Evolutionary conservation across 2,113 vertebrate species (phyloP), one percentile per base, ranked within the genome.

Genomic region (Vulpes vulpes): DNA sequence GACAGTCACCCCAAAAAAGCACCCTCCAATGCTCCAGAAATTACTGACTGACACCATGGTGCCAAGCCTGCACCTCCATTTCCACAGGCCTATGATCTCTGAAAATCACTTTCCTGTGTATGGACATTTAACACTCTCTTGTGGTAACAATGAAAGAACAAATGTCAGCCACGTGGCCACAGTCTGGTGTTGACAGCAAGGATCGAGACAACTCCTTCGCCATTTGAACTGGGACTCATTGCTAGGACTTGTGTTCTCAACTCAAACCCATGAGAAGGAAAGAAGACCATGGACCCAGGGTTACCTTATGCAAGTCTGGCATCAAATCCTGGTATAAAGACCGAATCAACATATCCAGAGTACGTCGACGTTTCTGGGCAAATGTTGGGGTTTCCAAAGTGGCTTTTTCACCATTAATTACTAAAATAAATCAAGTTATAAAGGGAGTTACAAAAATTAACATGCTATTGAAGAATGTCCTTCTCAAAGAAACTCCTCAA

Each of bases 351-450:
- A 99, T 99, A 98, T 99, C 99, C 14, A 99, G 99, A 27, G 99
- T 99, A 82, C 99, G 99, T 32, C 99, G 99, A 32, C 99, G 99
- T 98, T 99, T 99, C 98, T 99, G 99, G 98, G 99, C 99, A 98
- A 99, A 99, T 0, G 99, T 99, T 22, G 99, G 99, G 3, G 99
- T 99, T 98, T 99, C 99, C 98, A 99, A 98, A 95, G 99, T 99
- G 98, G 99, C 99, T 99, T 99, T 99, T 99, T 99, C 99, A 98
- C 99, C 99, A 88, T 99, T 99, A 98, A 99, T 99, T 99, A 99
- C 99, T 99, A 97, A 51, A 96, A 97, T 8, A 97, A 96, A 85
- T 93, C 11, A 51, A 94, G 76, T 90, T 71, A 49, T 62, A 97
- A 97, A 96, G 86, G 43, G 49, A 35, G 64, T 78, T 85, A 76